A percentile compares a stretch with the other conserved stretches of the same genome.
Evolutionary conservation across 2,797 vertebrate species (phyloP).

Genomic region (Lophotriccus pileatus): DNA sequence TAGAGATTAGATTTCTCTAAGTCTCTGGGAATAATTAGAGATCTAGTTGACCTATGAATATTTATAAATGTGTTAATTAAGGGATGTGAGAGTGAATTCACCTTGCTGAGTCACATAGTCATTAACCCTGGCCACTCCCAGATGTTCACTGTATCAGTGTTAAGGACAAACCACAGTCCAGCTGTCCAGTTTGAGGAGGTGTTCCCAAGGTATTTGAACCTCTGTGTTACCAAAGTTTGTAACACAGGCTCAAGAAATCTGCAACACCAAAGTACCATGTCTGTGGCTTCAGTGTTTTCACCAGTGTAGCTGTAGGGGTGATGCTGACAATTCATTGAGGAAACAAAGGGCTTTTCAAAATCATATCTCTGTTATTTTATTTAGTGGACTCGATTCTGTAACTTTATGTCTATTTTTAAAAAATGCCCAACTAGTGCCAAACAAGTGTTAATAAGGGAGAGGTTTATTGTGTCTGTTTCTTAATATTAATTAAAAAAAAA

Average conservation of each 20-base stretch:
- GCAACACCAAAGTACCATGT: rapidly evolving
- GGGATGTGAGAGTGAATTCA: neutral
- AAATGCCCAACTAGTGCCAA: neutral
- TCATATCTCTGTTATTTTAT: neutral
- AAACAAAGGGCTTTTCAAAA: neutral
- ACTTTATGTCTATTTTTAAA: rapidly evolving
- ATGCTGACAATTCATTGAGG: neutral
- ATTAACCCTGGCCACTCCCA: conserved; percentile 10
- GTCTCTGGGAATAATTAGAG: conserved; percentile 46
- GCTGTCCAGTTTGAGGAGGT: neutral
- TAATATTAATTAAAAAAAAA: neutral
- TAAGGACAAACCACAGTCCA: neutral
- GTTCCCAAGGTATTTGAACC: neutral
- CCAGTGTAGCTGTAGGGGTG: neutral
- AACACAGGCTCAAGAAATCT: neutral
- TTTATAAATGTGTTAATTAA: conserved; percentile 63
- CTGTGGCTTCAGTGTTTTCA: neutral
- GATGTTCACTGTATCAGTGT: neutral
- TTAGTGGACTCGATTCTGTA: neutral
- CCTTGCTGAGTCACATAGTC: neutral
- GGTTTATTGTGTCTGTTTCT: neutral
- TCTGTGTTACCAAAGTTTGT: neutral
- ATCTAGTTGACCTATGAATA: conserved; percentile 55
- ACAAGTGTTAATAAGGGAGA: neutral
- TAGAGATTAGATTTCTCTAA: neutral